Evolutionary conservation across 2,113 vertebrate genomes (phyloP).

Genomic region (Phainopepla nitens): DNA sequence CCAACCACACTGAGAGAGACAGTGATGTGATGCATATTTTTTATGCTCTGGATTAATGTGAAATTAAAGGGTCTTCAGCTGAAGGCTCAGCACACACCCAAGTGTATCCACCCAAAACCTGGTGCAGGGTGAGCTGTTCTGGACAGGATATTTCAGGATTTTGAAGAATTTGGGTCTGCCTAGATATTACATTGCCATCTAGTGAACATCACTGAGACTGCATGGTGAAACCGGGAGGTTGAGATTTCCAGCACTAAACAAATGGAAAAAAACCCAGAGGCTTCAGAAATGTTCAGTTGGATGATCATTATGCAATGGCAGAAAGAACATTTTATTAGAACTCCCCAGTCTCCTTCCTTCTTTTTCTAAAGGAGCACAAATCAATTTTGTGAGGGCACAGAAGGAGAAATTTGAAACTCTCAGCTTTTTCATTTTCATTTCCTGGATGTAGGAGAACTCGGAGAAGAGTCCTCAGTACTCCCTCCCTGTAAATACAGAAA

Average conservation of each 20-base stretch:
- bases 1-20: not conserved
- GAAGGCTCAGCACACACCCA: not conserved
- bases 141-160: too few relatives aligned
- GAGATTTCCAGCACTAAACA: too few relatives aligned
- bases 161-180: not conserved
- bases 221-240: rapidly evolving
- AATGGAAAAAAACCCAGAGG: rapidly evolving
- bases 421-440: not conserved
- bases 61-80: not conserved
- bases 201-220: not conserved
- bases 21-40: not conserved
- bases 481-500: not conserved
- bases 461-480: rapidly evolving
- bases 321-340: not conserved
- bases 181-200: constrained; percentile 46
- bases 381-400: not conserved
- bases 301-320: rapidly evolving
- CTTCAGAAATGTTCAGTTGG: rapidly evolving
- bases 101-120: not conserved
- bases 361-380: not conserved
- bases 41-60: not conserved
- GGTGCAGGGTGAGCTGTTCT: rapidly evolving
- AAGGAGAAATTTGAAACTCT: not conserved
- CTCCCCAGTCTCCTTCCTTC: not conserved
- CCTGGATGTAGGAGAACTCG: not conserved